Percentiles rank a stretch among this genome's conserved stretches.
phyloP scores from a whole-genome alignment of 2,113 vertebrate species.

The Anguilla japonica region DNA sequence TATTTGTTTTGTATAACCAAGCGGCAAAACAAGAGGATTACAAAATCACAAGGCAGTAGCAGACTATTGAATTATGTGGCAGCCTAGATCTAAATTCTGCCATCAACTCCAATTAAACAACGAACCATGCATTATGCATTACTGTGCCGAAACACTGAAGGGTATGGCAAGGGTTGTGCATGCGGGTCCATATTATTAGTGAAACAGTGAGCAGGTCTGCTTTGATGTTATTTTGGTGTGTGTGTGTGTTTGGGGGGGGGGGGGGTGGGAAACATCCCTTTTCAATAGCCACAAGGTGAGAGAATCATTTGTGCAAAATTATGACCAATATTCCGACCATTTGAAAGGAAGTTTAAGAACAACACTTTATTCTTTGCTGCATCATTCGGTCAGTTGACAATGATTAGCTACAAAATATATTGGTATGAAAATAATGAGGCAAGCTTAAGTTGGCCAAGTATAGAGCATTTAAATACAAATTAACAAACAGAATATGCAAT shows the following conservation, averaged over 20 bases:
- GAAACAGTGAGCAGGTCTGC: too few species aligned
- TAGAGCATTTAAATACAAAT: not conserved
- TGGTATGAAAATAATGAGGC: conserved; percentile 60
- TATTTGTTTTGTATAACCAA: not conserved
- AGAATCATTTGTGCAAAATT: not conserved
- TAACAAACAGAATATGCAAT: conserved; percentile 33
- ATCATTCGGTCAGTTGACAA: conserved; percentile 54
- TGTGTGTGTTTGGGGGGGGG: too few species aligned
- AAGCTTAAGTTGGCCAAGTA: conserved; percentile 38
- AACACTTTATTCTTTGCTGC: conserved; percentile 68
- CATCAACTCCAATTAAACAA: too few species aligned
- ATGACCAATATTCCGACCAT: not conserved
- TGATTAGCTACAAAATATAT: conserved; percentile 56
- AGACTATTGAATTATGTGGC: not conserved
- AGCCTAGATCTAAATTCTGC: too few species aligned
- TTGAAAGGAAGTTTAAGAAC: conserved; percentile 25
- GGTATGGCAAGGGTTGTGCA: too few species aligned
- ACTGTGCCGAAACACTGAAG: too few species aligned
- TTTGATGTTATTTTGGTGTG: too few species aligned
- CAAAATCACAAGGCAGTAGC: not conserved
- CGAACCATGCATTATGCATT: too few species aligned
- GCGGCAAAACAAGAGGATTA: not conserved
- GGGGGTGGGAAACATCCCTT: not conserved
- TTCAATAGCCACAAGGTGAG: not conserved
- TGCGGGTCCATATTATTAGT: too few species aligned